Evolutionary conservation across 1,140 invertebrate species (phyloP).

Genomic region (Coboldia fuscipes): DNA sequence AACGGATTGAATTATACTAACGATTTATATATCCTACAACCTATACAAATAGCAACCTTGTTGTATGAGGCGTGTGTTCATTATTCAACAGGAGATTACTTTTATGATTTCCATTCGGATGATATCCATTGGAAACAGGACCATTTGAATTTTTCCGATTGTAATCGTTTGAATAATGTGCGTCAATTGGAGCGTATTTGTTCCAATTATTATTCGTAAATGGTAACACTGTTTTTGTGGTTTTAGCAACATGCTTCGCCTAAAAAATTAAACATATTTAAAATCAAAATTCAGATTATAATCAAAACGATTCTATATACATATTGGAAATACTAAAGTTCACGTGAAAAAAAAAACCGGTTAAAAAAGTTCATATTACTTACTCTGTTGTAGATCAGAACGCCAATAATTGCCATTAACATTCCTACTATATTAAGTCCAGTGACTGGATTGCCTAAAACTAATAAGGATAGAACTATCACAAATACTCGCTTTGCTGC

Average conservation of each 20-base stretch:
- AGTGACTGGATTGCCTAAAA: constrained; percentile 84
- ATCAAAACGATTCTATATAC: background rate
- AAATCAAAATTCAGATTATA: background rate
- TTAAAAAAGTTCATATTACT: background rate
- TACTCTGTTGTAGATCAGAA: constrained; percentile 65
- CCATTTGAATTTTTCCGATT: constrained; percentile 6
- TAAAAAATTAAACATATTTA: constrained; percentile 2
- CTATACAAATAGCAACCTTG: constrained; percentile 11
- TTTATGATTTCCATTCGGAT: constrained; percentile 8
- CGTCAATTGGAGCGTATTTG: constrained; percentile 12
- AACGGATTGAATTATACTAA: background rate
- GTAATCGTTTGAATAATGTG: constrained; percentile 10
- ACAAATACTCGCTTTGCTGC: constrained; percentile 90
- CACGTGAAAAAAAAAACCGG: background rate
- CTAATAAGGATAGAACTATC: constrained; percentile 69
- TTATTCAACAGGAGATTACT: constrained; percentile 14
- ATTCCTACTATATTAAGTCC: constrained; percentile 74
- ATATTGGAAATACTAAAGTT: background rate
- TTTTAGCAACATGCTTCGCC: constrained; percentile 14
- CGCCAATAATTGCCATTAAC: constrained; percentile 73
- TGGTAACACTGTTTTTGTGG: constrained; percentile 8
- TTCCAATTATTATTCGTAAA: constrained; percentile 9
- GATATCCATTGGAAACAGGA: constrained; percentile 10
- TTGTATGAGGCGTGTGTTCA: constrained; percentile 7
- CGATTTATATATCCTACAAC: constrained; percentile 9